These are phyloP conservation scores for Oncorhynchus nerka DNA, from an alignment of 2,113 vertebrate species.

Conservation along the genomic window DNA sequence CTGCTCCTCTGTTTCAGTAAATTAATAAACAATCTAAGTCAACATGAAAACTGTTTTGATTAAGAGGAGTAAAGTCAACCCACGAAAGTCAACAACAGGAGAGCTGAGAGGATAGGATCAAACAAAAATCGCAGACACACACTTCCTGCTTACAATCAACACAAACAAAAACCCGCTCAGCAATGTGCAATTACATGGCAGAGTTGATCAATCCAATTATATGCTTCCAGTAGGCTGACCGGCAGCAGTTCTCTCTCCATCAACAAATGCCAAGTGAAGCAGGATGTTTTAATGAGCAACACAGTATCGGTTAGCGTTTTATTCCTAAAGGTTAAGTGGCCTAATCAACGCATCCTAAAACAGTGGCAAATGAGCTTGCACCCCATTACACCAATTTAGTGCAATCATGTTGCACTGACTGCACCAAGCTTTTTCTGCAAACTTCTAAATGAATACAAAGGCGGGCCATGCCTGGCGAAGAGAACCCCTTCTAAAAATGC, in stretches of 20 bases:
- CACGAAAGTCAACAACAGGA: not conserved
- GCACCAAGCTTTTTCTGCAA: not conserved
- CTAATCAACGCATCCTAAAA: slow-evolving; percentile 47
- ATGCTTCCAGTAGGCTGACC: slow-evolving; percentile 13
- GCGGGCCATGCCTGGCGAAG: not conserved
- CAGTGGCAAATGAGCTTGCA: slow-evolving; percentile 32
- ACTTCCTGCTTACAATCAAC: not conserved
- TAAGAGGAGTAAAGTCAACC: not conserved
- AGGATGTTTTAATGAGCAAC: slow-evolving; percentile 34
- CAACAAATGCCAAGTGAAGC: slow-evolving; percentile 41
- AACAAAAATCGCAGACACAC: not conserved
- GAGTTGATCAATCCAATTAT: slow-evolving; percentile 37
- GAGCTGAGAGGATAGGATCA: not conserved
- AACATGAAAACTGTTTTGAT: not conserved
- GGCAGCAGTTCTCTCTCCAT: slow-evolving; percentile 33
- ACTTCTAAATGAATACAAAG: not conserved
- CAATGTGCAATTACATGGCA: slow-evolving; percentile 1
- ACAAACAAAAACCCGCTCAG: not conserved
- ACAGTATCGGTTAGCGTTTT: slow-evolving; percentile 1
- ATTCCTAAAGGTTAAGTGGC: slow-evolving; percentile 57
- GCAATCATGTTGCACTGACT: slow-evolving; percentile 11
- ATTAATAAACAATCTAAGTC: not conserved
- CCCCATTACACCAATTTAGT: slow-evolving; percentile 14
- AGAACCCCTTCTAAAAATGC: not conserved
- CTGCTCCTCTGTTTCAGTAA: not conserved